These are phyloP conservation scores for Mesorhabditis belari DNA, from an alignment of 2,888 invertebrate species.

Conservation along the genomic window DNA sequence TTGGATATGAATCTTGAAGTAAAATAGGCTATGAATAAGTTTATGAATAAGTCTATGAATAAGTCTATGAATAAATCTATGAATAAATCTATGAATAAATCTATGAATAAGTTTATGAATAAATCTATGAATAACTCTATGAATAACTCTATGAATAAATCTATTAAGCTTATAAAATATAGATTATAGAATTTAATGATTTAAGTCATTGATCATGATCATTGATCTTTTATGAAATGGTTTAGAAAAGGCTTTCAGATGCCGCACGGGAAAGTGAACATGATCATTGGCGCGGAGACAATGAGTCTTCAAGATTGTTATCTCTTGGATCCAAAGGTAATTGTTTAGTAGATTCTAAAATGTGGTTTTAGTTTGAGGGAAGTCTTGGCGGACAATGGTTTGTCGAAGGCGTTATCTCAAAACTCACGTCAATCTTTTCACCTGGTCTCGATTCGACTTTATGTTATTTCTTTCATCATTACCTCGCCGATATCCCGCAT, in stretches of 20 bases:
- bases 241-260: constrained; percentile 7
- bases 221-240: neutral
- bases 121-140: too few relatives aligned
- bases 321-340: neutral
- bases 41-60: too few relatives aligned
- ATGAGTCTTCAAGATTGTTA: constrained; percentile 12
- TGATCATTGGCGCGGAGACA: constrained; percentile 20
- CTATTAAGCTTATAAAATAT: too few relatives aligned
- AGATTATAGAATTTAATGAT: too few relatives aligned
- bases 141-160: too few relatives aligned
- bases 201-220: neutral
- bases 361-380: neutral
- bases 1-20: constrained; percentile 26
- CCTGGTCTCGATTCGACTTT: constrained; percentile 10
- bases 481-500: constrained; percentile 9
- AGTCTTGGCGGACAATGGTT: constrained; percentile 12
- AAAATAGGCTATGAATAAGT: too few relatives aligned
- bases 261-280: constrained; percentile 19
- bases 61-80: too few relatives aligned
- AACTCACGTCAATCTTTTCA: constrained; percentile 4
- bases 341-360: neutral
- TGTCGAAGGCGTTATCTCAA: constrained; percentile 5
- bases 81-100: too few relatives aligned
- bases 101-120: too few relatives aligned
- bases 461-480: constrained; percentile 6